Conservation (phyloP, 2,113 vertebrate genomes). For the Orientallactaga bullata region DNA sequence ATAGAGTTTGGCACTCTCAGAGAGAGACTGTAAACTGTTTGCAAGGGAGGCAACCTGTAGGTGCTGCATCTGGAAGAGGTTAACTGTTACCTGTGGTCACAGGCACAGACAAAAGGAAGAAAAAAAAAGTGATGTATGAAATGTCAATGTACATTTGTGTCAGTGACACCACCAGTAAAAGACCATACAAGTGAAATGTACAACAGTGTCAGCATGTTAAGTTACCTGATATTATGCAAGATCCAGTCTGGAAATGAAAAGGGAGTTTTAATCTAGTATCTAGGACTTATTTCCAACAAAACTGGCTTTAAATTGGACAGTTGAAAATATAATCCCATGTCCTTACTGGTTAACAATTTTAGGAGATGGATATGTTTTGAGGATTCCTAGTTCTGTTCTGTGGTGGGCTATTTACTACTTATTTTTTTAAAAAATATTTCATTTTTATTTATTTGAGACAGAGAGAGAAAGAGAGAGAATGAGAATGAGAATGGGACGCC, state of each 20-base stretch:
- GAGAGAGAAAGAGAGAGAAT: too few relatives aligned
- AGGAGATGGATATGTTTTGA: constrained; percentile 3
- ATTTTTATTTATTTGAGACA: too few relatives aligned
- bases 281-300: constrained; percentile 16
- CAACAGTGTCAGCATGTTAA: neutral
- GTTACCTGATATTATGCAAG: neutral
- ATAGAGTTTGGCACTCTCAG: constrained; percentile 95
- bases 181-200: neutral
- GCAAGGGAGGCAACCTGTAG: constrained; percentile 94
- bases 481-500: too few relatives aligned
- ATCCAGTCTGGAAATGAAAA: neutral
- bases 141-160: neutral
- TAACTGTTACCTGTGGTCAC: constrained; percentile 94
- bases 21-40: constrained; percentile 94
- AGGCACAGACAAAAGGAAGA: constrained; percentile 62
- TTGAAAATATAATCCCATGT: neutral
- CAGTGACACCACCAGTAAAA: neutral
- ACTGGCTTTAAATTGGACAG: constrained; percentile 33
- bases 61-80: constrained; percentile 98
- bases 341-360: neutral
- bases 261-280: constrained; percentile 9
- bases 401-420: neutral
- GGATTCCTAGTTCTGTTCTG: neutral
- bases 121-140: neutral
- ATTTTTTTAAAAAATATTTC: neutral